These are phyloP conservation scores for Caenorhabditis sp. DNA, from an alignment of 2,888 invertebrate genomes.

Conservation along the genomic window DNA sequence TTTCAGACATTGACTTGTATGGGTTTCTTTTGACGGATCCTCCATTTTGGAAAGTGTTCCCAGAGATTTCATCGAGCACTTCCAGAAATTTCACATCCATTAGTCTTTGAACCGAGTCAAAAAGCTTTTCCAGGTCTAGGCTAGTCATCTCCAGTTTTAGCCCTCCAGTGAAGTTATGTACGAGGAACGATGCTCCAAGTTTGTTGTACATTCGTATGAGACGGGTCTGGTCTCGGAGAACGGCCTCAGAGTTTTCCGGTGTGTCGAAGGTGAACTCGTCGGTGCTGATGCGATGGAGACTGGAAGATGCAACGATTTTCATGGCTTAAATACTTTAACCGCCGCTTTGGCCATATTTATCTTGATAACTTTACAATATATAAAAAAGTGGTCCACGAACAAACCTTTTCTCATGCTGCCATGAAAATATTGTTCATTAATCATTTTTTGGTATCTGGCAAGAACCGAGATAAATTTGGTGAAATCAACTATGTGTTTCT, in stretches of 20 bases:
- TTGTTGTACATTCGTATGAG: constrained; percentile 67
- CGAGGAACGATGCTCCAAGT: constrained; percentile 52
- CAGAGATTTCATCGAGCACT: constrained; percentile 69
- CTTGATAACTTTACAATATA: no score
- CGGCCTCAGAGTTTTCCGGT: constrained; percentile 1
- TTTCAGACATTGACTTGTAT: constrained; percentile 96
- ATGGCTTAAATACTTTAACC: no score
- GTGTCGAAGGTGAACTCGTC: constrained; percentile 53
- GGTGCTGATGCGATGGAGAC: constrained; percentile 34
- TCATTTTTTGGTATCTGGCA: no score
- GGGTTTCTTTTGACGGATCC: constrained; percentile 88
- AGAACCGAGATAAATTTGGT: no score
- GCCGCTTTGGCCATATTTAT: no score
- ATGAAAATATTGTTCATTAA: no score
- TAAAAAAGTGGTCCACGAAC: no score
- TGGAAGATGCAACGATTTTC: constrained; percentile 32
- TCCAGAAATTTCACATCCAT: constrained; percentile 69
- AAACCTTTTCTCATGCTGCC: no score
- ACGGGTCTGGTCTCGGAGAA: constrained; percentile 28
- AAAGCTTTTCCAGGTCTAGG: constrained; percentile 66
- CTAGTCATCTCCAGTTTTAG: constrained; percentile 50
- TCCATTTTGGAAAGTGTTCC: constrained; percentile 65
- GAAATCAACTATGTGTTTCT: no score
- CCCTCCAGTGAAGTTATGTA: constrained; percentile 48
- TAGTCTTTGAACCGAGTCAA: constrained; percentile 73